Percentiles rank a stretch among this genome's conserved stretches.
Conservation (phyloP, 2,113 vertebrate species). For the Microcebus ravelobensis region DNA sequence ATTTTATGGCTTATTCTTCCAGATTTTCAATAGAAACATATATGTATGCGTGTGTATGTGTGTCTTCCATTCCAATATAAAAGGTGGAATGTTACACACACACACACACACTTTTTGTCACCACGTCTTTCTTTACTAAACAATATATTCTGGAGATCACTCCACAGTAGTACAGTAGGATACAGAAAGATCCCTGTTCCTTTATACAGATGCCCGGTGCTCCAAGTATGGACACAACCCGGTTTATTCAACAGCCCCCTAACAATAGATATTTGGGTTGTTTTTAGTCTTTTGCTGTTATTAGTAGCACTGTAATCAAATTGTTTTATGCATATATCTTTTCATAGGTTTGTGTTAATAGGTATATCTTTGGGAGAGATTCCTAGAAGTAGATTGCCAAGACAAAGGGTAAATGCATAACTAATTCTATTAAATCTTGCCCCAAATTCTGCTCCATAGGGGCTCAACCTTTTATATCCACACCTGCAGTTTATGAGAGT, state of each 20-base stretch:
- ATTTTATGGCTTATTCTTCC: neutral
- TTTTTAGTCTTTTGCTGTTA: neutral
- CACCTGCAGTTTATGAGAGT: neutral
- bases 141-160: neutral
- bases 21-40: neutral
- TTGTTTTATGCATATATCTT: neutral
- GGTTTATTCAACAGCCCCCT: neutral
- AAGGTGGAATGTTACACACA: neutral
- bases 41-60: neutral
- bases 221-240: neutral
- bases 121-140: neutral
- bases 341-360: neutral
- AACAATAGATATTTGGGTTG: neutral
- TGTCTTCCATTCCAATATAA: neutral
- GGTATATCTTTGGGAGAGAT: slow-evolving; percentile 52
- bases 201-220: neutral
- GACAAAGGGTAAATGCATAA: slow-evolving; percentile 20
- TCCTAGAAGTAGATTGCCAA: slow-evolving; percentile 42
- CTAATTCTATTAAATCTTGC: slow-evolving; percentile 41
- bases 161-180: neutral
- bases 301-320: neutral
- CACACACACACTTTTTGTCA: neutral
- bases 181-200: neutral
- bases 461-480: neutral
- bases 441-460: neutral